These are phyloP conservation scores for Alcedo quadribrachys DNA, from an alignment of 2,797 vertebrate species.

Conservation along the genomic window DNA sequence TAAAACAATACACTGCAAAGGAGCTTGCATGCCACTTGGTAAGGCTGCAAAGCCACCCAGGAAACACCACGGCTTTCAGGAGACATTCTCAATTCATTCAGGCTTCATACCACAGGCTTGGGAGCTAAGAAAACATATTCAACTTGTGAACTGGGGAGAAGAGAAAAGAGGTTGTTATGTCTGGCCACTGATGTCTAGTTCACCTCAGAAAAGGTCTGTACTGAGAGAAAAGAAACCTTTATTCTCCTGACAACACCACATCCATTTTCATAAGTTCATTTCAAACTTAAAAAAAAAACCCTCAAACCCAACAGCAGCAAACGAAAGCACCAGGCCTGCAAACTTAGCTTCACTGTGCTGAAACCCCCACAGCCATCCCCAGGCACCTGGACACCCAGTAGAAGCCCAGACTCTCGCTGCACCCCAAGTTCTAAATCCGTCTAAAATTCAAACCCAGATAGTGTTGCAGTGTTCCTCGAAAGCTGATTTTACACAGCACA, in stretches of 20 bases:
- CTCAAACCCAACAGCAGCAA: background rate
- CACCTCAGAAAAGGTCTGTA: constrained; percentile 1
- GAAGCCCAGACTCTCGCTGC: background rate
- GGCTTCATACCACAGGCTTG: background rate
- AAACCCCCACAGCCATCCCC: background rate
- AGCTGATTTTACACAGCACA: background rate
- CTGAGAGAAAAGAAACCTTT: constrained; percentile 3
- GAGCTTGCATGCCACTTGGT: rapidly evolving
- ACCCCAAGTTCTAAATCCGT: background rate
- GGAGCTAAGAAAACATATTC: background rate
- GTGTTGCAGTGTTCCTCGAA: background rate
- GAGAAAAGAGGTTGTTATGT: background rate
- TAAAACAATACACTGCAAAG: background rate
- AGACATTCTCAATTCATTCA: background rate
- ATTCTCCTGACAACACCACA: constrained; percentile 31
- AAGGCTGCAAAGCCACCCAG: background rate
- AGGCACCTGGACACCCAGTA: background rate
- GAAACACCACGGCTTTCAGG: rapidly evolving
- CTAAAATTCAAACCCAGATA: background rate
- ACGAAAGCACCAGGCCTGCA: background rate
- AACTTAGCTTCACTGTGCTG: background rate
- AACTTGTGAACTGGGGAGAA: background rate
- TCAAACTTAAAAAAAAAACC: background rate
- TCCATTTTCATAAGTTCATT: constrained; percentile 60
- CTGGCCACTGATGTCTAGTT: background rate